These are phyloP conservation scores for Polypterus senegalus DNA, from an alignment of 2,113 vertebrate species.

Conservation along the genomic window DNA sequence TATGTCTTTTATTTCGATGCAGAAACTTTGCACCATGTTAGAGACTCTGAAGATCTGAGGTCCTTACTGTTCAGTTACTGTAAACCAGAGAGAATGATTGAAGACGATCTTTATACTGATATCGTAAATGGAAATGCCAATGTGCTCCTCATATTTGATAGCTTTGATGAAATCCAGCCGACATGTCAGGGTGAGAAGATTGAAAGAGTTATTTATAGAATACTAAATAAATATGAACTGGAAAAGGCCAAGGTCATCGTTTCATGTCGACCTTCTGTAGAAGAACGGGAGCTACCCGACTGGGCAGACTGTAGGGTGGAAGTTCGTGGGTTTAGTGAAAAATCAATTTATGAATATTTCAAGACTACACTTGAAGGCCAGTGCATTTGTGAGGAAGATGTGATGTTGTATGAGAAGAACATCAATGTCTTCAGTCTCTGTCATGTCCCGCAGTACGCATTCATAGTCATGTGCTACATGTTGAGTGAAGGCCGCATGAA, in stretches of 20 bases:
- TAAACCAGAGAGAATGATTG: constrained; percentile 7
- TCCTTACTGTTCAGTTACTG: constrained; percentile 18
- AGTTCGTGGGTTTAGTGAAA: constrained; percentile 20
- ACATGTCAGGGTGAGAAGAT: background rate
- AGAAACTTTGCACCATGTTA: too few species aligned
- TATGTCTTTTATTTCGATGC: too few species aligned
- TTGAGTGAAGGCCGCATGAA: background rate
- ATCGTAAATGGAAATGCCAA: constrained; percentile 19
- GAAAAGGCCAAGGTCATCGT: constrained; percentile 21
- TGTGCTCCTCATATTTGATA: constrained; percentile 22
- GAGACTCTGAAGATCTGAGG: constrained; percentile 8
- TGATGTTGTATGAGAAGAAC: too few species aligned
- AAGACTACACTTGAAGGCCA: constrained; percentile 3
- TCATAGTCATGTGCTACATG: constrained; percentile 14
- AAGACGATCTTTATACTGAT: constrained; percentile 14
- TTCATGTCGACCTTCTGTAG: constrained; percentile 19
- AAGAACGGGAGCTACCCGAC: background rate
- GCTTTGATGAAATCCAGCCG: constrained; percentile 5
- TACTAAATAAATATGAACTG: constrained; percentile 13
- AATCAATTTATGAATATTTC: constrained; percentile 14
- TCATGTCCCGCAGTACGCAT: constrained; percentile 23
- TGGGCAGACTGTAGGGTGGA: constrained; percentile 11
- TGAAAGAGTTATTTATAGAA: constrained; percentile 1
- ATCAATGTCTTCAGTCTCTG: constrained; percentile 24
- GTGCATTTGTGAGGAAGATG: constrained; percentile 1